Evolutionary conservation across 2,888 invertebrate species (phyloP), one percentile per base, ranked within the genome.

Genomic region (Lasioglossum vierecki): DNA sequence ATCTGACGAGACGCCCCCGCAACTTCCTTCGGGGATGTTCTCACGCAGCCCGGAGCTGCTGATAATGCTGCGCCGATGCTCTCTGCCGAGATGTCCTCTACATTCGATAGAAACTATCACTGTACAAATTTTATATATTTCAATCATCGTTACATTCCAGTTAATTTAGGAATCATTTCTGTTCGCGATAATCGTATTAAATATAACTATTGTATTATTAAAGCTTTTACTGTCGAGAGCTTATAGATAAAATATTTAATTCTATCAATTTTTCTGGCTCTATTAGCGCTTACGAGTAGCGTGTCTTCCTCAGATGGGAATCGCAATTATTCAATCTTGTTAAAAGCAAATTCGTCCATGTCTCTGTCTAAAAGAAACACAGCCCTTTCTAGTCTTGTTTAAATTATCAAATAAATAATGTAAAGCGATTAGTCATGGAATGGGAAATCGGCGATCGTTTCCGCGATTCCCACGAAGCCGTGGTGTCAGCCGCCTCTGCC

Each of bases 51-150:
- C 71, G 60, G 44, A 83, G 53, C 85, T 41, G 74, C 84, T 84
- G 85, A 85, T 85, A 85, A 85, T 44, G 77, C 80, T 74, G 83
- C 75, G 77, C 63, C 63, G 84, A 70, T 63, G 63, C 68, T 53
- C 73, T 66, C 63, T 46, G 63, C 73, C 74, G 70, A 49, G 57
- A 70, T 49, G 44, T 79, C 76, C 49, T 83, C 72, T 83, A 73
- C 66, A 44, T 60, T 78, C 70, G 11, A 41, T 11, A 11, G 39
- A 18, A 39, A 68, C 41, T 68, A n/a, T n/a, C 22, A 4, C n/a
- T 18, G 1, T 68, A 22, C 4, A n/a, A 44, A 68, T 22, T 41
- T 39, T 11, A 22, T 39, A 18, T 39, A 22, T 39, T 11, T 13
- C 22, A 68, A n/a, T 66, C 66, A 35, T 66, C 8, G 2, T 30